These are phyloP conservation scores for Parotia lawesii DNA, from an alignment of 2,113 vertebrate genomes.

Conservation along the genomic window DNA sequence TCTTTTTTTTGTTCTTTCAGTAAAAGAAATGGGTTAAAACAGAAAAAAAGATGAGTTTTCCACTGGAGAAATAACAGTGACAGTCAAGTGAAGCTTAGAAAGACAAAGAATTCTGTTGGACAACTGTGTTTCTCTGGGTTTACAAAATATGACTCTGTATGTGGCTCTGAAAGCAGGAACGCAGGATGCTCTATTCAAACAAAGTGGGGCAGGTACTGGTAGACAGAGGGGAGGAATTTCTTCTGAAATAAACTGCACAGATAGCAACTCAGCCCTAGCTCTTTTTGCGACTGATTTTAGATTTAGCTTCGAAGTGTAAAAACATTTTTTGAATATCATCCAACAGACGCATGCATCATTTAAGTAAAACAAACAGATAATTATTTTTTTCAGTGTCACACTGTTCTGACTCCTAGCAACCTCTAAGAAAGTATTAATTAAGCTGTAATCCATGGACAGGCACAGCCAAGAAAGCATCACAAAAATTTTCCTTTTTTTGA, in stretches of 20 bases:
- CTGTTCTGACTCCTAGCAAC: not conserved
- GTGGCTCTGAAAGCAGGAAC: not conserved
- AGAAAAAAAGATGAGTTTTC: not conserved
- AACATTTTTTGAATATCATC: not conserved
- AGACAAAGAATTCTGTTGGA: not conserved
- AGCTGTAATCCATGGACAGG: not conserved
- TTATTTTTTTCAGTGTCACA: not conserved
- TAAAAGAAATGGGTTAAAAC: not conserved
- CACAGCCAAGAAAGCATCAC: not conserved
- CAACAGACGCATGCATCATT: not conserved
- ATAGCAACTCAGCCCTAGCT: not conserved
- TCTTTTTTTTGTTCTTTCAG: not conserved
- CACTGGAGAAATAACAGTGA: not conserved
- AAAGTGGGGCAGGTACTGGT: fast-evolving
- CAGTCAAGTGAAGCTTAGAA: not conserved
- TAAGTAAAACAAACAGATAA: not conserved
- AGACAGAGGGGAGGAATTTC: not conserved
- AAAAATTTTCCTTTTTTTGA: not conserved
- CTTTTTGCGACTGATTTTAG: not conserved
- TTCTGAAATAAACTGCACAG: not conserved
- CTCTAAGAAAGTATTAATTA: not conserved
- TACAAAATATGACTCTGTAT: fast-evolving
- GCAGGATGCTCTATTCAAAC: not conserved
- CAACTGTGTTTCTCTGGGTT: not conserved
- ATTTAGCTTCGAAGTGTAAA: not conserved